These are phyloP conservation scores for Busseola fusca DNA, from an alignment of 2,888 invertebrate genomes.

Conservation along the genomic window DNA sequence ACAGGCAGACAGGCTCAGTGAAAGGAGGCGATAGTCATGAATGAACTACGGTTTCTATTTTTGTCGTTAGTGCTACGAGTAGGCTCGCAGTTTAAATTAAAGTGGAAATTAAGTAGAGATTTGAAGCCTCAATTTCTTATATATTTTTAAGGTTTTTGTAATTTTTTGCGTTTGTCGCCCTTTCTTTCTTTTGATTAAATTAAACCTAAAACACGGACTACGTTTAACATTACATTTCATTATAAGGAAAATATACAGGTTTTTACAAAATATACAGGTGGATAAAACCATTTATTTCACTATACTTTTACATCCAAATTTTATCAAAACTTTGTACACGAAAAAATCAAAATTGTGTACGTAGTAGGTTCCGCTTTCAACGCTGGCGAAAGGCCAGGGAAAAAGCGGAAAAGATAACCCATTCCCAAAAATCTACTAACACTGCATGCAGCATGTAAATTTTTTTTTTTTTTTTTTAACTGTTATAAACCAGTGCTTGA, in stretches of 20 bases:
- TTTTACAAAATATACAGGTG: no score
- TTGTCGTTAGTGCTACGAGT: constrained; percentile 11
- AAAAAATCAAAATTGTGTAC: not conserved
- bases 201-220: no score
- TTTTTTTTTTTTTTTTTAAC: no score
- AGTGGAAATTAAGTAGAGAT: not conserved
- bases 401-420: not conserved
- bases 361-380: not conserved
- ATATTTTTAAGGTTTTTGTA: no score
- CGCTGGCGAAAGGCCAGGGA: no score
- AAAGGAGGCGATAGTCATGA: constrained; percentile 40
- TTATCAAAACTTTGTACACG: not conserved
- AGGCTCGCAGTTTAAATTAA: constrained; percentile 3
- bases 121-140: no score
- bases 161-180: not conserved
- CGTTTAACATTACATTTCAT: not conserved
- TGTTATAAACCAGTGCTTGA: no score
- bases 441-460: no score
- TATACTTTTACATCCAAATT: no score
- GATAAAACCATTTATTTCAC: no score
- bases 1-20: constrained; percentile 30
- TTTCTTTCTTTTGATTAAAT: not conserved
- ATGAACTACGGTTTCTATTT: constrained; percentile 40
- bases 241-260: not conserved
- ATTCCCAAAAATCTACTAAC: not conserved